Conservation (phyloP, 2,113 vertebrate species). For the Empidonax traillii region DNA sequence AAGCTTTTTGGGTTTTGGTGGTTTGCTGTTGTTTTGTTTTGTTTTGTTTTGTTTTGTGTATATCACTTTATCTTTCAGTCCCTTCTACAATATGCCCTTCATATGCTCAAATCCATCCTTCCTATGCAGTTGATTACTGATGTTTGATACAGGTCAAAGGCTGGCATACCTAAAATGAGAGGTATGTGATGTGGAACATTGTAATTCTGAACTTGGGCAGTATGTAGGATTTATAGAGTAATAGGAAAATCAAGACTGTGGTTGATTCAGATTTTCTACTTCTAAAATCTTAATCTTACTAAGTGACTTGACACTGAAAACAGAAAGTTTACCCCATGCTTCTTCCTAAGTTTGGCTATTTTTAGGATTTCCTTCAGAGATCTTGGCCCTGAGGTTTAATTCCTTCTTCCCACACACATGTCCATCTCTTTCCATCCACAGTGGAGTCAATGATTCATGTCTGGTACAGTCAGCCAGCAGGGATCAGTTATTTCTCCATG, state of each 20-base stretch:
- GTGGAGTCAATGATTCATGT: conserved; percentile 35
- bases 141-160: not conserved
- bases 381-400: conserved; percentile 24
- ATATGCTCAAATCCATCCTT: not conserved
- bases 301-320: conserved; percentile 4
- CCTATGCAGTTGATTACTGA: not conserved
- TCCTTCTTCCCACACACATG: conserved; percentile 19
- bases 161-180: not conserved
- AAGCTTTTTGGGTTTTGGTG: not conserved
- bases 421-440: not conserved
- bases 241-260: not conserved
- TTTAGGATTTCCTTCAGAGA: conserved; percentile 44
- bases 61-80: not conserved
- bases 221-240: not conserved
- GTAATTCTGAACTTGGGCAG: not conserved
- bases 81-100: not conserved
- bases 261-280: not conserved
- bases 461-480: not conserved
- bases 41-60: not conserved
- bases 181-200: not conserved
- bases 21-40: no score
- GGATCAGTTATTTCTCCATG: not conserved
- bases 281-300: not conserved
- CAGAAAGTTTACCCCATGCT: not conserved
- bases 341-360: not conserved